These are phyloP conservation scores for Contarinia nasturtii DNA, from an alignment of 1,140 invertebrate genomes.

Conservation along the genomic window DNA sequence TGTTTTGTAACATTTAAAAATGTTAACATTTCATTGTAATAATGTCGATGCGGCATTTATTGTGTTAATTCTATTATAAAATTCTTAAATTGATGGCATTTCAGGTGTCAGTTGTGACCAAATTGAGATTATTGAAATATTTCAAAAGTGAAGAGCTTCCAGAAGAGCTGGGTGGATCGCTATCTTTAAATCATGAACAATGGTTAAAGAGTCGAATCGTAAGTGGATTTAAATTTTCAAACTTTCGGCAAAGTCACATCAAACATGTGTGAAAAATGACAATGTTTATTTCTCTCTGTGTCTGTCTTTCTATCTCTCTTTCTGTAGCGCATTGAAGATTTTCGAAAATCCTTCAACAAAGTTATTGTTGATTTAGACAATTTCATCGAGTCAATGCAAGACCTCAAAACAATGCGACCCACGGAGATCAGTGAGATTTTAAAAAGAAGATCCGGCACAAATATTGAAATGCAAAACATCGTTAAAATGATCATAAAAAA, in stretches of 20 bases:
- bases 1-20: background rate
- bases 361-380: conserved; percentile 33
- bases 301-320: no score
- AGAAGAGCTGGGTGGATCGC: conserved; percentile 57
- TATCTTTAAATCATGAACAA: conserved; percentile 55
- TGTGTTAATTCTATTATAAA: no score
- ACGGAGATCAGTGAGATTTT: conserved; percentile 28
- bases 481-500: conserved; percentile 20
- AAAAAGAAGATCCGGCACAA: conserved; percentile 24
- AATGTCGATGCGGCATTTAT: no score
- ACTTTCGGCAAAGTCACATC: background rate
- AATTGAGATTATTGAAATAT: conserved; percentile 44
- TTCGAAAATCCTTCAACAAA: conserved; percentile 28
- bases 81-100: background rate
- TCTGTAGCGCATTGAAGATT: conserved; percentile 39
- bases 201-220: conserved; percentile 74
- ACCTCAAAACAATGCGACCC: conserved; percentile 22
- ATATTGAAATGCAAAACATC: conserved; percentile 23
- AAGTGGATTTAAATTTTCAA: conserved; percentile 17
- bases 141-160: conserved; percentile 54
- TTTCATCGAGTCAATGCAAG: conserved; percentile 27
- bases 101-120: conserved; percentile 1
- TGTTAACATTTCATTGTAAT: no score
- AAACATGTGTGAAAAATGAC: conserved; percentile 1
- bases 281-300: no score